A percentile compares a stretch with the other conserved stretches of the same genome.
Evolutionary conservation across 2,888 invertebrate species (phyloP).

Genomic region (Cylindroiulus punctatus): DNA sequence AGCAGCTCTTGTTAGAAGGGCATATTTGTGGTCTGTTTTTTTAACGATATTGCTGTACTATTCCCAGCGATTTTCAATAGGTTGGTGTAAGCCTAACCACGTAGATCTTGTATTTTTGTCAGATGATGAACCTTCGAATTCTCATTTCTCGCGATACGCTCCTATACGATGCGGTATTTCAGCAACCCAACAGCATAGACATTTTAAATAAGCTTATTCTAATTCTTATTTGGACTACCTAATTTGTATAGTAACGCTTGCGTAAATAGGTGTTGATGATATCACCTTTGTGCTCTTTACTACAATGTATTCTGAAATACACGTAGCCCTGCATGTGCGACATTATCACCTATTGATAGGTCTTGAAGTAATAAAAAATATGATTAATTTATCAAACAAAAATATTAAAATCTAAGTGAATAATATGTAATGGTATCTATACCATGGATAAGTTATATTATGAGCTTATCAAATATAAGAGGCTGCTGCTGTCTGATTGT

Average conservation of each 20-base stretch:
- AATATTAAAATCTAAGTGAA: too few species aligned
- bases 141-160: background rate
- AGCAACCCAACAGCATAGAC: background rate
- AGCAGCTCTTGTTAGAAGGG: background rate
- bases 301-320: too few species aligned
- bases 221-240: background rate
- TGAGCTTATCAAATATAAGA: too few species aligned
- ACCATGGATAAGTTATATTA: too few species aligned
- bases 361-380: too few species aligned
- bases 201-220: background rate
- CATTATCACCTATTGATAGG: background rate
- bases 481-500: too few species aligned
- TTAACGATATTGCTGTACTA: background rate
- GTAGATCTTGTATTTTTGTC: constrained; percentile 8
- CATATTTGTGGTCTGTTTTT: background rate
- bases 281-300: background rate
- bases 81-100: background rate
- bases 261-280: background rate
- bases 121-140: constrained; percentile 22
- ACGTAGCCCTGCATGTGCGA: background rate
- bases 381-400: too few species aligned
- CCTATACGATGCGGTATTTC: background rate
- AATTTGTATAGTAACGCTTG: background rate
- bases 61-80: constrained; percentile 16
- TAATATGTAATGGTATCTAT: too few species aligned